Evolutionary conservation across 2,888 invertebrate species (phyloP), one percentile per base, ranked within the genome.

Genomic region (Coelopa pilipes): DNA sequence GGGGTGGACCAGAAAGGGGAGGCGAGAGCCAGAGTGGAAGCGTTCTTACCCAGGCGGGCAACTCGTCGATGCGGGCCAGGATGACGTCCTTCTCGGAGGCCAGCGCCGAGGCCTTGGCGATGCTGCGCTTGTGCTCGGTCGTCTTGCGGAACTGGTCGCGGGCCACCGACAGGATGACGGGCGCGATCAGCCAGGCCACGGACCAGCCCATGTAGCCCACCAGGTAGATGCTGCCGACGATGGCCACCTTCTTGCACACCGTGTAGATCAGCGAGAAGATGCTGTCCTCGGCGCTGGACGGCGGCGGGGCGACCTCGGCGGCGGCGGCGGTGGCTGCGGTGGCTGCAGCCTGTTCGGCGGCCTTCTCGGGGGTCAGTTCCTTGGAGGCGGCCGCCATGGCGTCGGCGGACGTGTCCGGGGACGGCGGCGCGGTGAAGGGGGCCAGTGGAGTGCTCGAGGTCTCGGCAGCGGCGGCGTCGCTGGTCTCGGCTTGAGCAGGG

Each of bases 11-110:
- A 19, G 24, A 57, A 57, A 47, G 13, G 7, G 59, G 47, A 68
- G 55, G 53, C 13, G n/a, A n/a, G n/a, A n/a, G n/a, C n/a, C 15
- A n/a, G n/a, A 17, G 17, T 11, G 57, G 17, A 12, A 78, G 34
- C 7, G 34, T 34, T 4, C 90, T 90, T 87, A 96, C 97, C 98
- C 98, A 98, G 45, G 97, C 93, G 49, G 98, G 98, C 80, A 98
- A 88, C 87, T 98, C 97, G 84, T 96, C 94, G 70, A 98, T 91
- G 82, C 94, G 90, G 3, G 95, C 96, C 77, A 95, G 89, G 76
- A 98, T 93, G 50, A 96, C 92, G 81, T 94, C 93, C 87, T 95
- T 95, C 87, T 98, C 97, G 69, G 93, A 93, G 0, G 93, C 91
- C 80, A 92, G 83, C 0, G 94, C 94, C 4, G 93, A 91, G 13